Evolutionary conservation across 2,888 invertebrate species (phyloP).

Genomic region (Rotaria macrura): DNA sequence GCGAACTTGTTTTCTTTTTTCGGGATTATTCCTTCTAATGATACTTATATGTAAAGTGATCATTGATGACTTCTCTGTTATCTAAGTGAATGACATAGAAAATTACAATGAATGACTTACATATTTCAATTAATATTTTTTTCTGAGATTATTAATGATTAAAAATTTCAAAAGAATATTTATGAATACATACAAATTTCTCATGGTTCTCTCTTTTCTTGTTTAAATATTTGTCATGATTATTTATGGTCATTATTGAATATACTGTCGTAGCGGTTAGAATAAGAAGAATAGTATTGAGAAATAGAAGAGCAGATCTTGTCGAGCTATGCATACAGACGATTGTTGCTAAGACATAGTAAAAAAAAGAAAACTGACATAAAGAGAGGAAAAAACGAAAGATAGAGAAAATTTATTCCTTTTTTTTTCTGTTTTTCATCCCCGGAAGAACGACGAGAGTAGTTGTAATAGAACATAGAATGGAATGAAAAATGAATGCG

Average conservation of each 20-base stretch:
- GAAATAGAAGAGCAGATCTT: background rate
- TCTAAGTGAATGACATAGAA: background rate
- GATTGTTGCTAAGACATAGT: background rate
- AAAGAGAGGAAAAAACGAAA: background rate
- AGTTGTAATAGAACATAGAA: background rate
- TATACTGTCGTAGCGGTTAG: background rate
- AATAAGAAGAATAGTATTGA: background rate
- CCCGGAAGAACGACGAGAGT: background rate
- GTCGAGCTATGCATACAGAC: background rate
- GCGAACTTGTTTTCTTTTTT: background rate
- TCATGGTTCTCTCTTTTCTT: too few relatives aligned
- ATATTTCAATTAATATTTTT: background rate
- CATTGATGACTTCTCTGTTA: background rate
- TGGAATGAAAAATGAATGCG: background rate
- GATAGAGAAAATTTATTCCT: background rate
- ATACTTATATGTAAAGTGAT: background rate
- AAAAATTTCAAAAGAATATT: too few relatives aligned
- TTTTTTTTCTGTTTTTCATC: background rate
- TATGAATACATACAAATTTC: too few relatives aligned
- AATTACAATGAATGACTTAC: background rate
- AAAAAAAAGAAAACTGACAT: background rate
- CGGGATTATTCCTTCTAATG: background rate
- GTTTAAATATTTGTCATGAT: background rate
- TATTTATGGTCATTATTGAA: background rate
- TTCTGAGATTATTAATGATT: too few relatives aligned